phyloP scores from a whole-genome alignment of 2,888 invertebrate species.

The Drosophila picticornis region DNA sequence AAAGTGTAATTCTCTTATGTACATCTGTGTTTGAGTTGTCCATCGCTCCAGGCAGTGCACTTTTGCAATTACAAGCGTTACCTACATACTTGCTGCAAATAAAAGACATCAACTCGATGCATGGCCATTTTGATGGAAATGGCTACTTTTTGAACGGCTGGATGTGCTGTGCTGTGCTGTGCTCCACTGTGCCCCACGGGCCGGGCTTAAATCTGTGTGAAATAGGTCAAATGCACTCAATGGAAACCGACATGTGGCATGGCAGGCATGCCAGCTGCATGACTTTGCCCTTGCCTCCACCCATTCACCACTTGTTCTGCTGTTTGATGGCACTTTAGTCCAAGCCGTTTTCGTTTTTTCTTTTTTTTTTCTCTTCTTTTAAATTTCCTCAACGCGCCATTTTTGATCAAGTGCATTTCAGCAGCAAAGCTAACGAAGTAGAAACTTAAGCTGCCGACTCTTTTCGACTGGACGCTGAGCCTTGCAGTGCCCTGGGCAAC shows the following conservation, averaged over 20 bases:
- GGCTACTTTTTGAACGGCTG: constrained; percentile 46
- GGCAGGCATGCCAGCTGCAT: constrained; percentile 47
- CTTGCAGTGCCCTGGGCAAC: constrained; percentile 14
- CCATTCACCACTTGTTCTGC: constrained; percentile 18
- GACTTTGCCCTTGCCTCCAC: constrained; percentile 17
- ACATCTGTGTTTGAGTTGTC: constrained; percentile 13
- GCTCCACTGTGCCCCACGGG: constrained; percentile 7
- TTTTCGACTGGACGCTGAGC: constrained; percentile 24
- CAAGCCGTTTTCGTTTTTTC: constrained; percentile 28
- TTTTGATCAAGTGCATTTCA: constrained; percentile 77
- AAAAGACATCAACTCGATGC: constrained; percentile 54
- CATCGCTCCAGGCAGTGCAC: constrained; percentile 52
- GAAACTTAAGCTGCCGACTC: constrained; percentile 65
- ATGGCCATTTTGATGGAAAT: constrained; percentile 50
- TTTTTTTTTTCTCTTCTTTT: constrained; percentile 5
- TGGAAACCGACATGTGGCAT: constrained; percentile 66
- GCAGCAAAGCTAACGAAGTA: constrained; percentile 68
- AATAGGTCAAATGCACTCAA: constrained; percentile 74
- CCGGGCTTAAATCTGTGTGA: constrained; percentile 56
- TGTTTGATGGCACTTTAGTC: constrained; percentile 51
- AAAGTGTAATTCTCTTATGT: neutral
- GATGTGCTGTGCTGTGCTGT: neutral
- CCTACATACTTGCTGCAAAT: constrained; percentile 45
- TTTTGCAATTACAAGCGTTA: constrained; percentile 72
- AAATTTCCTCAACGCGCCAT: constrained; percentile 57